These are phyloP conservation scores for Cremastinae sp. DNA, from an alignment of 2,888 invertebrate species.

Conservation along the genomic window DNA sequence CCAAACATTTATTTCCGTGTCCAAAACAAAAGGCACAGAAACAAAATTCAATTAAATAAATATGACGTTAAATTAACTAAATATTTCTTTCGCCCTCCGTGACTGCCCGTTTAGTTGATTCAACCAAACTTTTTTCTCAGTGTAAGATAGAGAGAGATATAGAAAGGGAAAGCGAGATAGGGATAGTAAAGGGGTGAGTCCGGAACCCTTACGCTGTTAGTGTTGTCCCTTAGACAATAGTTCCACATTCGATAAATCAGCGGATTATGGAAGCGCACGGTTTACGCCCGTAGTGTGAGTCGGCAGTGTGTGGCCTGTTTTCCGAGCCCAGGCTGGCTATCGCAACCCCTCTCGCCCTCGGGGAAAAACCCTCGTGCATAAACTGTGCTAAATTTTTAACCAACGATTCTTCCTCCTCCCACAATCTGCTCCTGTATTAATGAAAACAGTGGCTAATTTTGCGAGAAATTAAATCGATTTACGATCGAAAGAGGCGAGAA, in stretches of 20 bases:
- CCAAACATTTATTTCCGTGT: too few relatives aligned
- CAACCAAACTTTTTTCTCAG: too few relatives aligned
- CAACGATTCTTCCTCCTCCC: background rate
- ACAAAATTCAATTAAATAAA: too few relatives aligned
- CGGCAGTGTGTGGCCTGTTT: background rate
- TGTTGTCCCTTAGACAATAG: slow-evolving; percentile 59
- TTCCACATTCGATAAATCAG: slow-evolving; percentile 65
- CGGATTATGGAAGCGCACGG: slow-evolving; percentile 61
- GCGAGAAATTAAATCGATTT: slow-evolving; percentile 64
- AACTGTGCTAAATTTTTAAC: slow-evolving; percentile 37
- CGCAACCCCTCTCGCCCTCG: slow-evolving; percentile 37
- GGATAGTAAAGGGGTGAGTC: background rate
- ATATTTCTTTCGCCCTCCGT: too few relatives aligned
- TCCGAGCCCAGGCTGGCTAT: slow-evolving; percentile 57
- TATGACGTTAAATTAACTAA: too few relatives aligned
- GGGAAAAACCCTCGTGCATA: slow-evolving; percentile 2
- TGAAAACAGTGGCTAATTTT: slow-evolving; percentile 67
- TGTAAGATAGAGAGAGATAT: too few relatives aligned
- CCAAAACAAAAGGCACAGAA: too few relatives aligned
- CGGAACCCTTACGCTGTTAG: slow-evolving; percentile 31
- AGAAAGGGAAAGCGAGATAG: too few relatives aligned
- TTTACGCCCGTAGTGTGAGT: slow-evolving; percentile 38
- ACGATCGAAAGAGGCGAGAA: slow-evolving; percentile 22
- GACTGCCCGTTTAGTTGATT: too few relatives aligned
- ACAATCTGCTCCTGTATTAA: slow-evolving; percentile 58